phyloP scores from a whole-genome alignment of 2,113 vertebrate genomes.

The Galbula dea region DNA sequence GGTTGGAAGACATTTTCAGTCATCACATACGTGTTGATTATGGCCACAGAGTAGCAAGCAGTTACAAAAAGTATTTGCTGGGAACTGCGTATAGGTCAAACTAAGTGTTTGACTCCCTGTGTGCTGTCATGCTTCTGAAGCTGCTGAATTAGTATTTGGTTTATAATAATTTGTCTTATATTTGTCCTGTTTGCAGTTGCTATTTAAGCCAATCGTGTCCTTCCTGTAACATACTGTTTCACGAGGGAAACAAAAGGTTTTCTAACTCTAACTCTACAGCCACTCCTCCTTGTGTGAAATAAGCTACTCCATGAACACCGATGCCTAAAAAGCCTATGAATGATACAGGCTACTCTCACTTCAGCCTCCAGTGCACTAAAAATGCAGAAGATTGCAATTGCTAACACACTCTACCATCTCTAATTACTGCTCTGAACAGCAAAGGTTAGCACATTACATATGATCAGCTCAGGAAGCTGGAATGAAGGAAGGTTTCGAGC shows the following conservation, averaged over 20 bases:
- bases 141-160: background rate
- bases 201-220: background rate
- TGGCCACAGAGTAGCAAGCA: background rate
- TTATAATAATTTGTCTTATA: background rate
- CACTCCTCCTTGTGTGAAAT: background rate
- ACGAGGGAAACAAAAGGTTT: background rate
- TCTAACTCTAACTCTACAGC: background rate
- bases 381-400: background rate
- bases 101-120: background rate
- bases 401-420: background rate
- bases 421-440: constrained; percentile 4
- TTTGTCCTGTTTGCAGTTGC: background rate
- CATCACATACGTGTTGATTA: background rate
- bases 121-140: background rate
- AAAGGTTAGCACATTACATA: constrained; percentile 41
- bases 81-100: background rate
- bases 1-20: background rate
- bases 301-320: background rate
- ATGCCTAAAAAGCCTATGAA: background rate
- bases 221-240: background rate
- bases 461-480: background rate
- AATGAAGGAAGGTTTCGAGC: background rate
- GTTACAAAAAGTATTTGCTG: background rate
- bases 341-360: background rate
- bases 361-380: background rate